A percentile compares a stretch with the other conserved stretches of the same genome.
phyloP scores from a whole-genome alignment of 2,797 vertebrate species.

The Sphenodon punctatus region DNA sequence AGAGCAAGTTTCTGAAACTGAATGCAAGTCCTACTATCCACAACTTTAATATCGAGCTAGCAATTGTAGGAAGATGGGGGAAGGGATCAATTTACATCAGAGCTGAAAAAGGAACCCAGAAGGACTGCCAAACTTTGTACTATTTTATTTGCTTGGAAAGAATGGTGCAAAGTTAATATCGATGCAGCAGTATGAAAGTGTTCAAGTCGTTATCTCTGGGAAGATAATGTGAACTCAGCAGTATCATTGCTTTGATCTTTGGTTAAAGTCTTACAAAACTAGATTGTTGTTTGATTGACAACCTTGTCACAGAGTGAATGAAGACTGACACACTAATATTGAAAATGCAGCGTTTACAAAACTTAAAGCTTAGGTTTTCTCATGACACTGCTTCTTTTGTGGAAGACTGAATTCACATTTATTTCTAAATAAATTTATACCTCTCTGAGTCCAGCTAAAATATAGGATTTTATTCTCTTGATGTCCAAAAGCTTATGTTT shows the following conservation, averaged over 20 bases:
- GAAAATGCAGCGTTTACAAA: slow-evolving; percentile 76
- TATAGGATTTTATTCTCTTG: slow-evolving; percentile 4
- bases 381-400: slow-evolving; percentile 75
- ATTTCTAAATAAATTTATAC: slow-evolving; percentile 60
- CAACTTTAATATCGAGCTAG: slow-evolving; percentile 6
- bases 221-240: slow-evolving; percentile 79
- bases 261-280: slow-evolving; percentile 76
- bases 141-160: slow-evolving; percentile 64
- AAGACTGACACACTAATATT: slow-evolving; percentile 80
- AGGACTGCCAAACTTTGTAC: slow-evolving; percentile 34
- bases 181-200: slow-evolving; percentile 44
- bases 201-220: slow-evolving; percentile 66
- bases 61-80: not conserved
- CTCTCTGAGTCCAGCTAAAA: slow-evolving; percentile 43
- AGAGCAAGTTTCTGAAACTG: slow-evolving; percentile 36
- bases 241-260: slow-evolving; percentile 78
- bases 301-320: slow-evolving; percentile 78
- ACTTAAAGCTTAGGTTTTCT: slow-evolving; percentile 70
- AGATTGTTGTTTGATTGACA: slow-evolving; percentile 78
- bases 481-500: slow-evolving; percentile 2
- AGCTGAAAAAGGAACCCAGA: slow-evolving; percentile 1
- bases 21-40: not conserved
- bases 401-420: slow-evolving; percentile 67
- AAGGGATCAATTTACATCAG: not conserved
- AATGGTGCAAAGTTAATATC: slow-evolving; percentile 67